A percentile compares a stretch with the other conserved stretches of the same genome.
Conservation (phyloP, 2,888 invertebrate genomes). For the Cephalotes varians region DNA sequence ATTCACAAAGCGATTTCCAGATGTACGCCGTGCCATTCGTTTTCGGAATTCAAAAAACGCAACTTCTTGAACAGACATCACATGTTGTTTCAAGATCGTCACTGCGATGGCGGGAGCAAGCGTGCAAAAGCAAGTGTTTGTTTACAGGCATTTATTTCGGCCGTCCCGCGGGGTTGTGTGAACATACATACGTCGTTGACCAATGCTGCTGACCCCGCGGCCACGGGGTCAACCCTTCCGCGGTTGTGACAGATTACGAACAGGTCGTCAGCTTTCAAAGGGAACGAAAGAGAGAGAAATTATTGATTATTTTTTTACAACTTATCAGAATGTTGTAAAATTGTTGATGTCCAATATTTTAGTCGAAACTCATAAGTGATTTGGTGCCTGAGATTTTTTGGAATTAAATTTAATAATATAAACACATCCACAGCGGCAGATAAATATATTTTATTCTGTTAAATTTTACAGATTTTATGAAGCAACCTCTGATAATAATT, state of each 20-base stretch:
- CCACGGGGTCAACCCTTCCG: slow-evolving; percentile 64
- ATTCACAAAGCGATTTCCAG: too few species aligned
- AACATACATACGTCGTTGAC: slow-evolving; percentile 52
- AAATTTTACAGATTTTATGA: background rate
- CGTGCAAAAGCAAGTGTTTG: slow-evolving; percentile 46
- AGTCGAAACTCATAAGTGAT: background rate
- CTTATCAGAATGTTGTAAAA: background rate
- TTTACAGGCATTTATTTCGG: slow-evolving; percentile 60
- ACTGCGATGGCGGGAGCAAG: background rate
- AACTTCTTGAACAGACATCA: slow-evolving; percentile 25
- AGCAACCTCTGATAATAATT: background rate
- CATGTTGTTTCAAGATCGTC: slow-evolving; percentile 18
- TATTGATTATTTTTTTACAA: background rate
- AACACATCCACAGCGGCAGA: background rate
- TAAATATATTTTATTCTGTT: slow-evolving; percentile 3
- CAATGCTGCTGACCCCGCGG: slow-evolving; percentile 66
- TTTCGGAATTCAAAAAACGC: background rate
- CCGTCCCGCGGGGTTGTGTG: slow-evolving; percentile 49
- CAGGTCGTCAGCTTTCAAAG: slow-evolving; percentile 1
- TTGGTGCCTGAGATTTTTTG: background rate
- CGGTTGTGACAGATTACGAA: slow-evolving; percentile 64
- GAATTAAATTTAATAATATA: background rate
- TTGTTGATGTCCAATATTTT: background rate
- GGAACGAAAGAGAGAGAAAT: background rate
- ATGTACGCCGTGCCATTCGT: background rate